These are phyloP conservation scores for Ophion slaviceki DNA, from an alignment of 2,888 invertebrate genomes.

Conservation along the genomic window DNA sequence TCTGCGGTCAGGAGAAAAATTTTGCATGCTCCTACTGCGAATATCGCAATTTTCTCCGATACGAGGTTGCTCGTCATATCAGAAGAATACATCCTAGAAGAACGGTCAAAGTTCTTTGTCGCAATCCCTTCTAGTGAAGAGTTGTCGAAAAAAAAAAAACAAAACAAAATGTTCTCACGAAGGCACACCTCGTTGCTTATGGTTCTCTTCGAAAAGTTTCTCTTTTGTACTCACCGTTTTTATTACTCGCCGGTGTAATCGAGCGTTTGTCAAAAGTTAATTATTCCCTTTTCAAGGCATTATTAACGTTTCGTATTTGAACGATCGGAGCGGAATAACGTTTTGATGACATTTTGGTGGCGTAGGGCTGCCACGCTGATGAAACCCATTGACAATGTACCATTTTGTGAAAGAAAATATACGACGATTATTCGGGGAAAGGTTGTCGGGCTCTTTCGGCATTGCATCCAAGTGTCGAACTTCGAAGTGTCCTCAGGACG, in stretches of 20 bases:
- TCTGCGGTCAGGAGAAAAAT: constrained; percentile 79
- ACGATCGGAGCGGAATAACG: not conserved
- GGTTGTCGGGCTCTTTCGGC: not conserved
- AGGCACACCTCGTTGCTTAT: not conserved
- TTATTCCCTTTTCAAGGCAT: not conserved
- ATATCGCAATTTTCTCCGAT: constrained; percentile 69
- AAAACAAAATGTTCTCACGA: not conserved
- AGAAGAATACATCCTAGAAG: constrained; percentile 72
- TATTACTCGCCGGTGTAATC: not conserved
- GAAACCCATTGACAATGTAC: not conserved
- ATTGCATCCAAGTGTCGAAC: not conserved
- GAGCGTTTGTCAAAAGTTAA: no score
- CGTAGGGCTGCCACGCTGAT: not conserved
- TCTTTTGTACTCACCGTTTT: not conserved
- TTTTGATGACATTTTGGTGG: not conserved
- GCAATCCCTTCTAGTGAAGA: not conserved
- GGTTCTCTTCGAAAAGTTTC: not conserved
- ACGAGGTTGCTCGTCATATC: constrained; percentile 77
- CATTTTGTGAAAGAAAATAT: not conserved
- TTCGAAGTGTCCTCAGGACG: not conserved
- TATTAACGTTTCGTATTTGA: not conserved
- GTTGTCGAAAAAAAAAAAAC: not conserved
- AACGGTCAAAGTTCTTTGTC: constrained; percentile 67
- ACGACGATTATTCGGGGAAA: not conserved
- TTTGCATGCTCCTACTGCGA: constrained; percentile 79